A percentile compares a stretch with the other conserved stretches of the same genome.
These are phyloP conservation scores for Dendronephthya gigantea DNA, from an alignment of 64 coral and sea anemone species.

Conservation along the genomic window DNA sequence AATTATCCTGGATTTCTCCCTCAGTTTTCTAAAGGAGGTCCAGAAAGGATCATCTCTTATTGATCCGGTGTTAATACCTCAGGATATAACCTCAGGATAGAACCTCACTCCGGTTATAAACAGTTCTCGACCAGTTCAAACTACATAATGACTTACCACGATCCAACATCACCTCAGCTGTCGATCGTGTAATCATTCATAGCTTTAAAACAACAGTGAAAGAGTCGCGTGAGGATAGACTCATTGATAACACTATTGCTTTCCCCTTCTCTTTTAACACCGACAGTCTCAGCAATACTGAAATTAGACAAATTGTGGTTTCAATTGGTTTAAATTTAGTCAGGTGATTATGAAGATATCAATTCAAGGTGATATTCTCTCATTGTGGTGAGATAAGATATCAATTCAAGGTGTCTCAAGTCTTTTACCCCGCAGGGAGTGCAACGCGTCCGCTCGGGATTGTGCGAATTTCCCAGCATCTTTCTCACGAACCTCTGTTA, in stretches of 20 bases:
- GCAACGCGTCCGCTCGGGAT: conserved; percentile 66
- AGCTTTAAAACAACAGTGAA: conserved; percentile 57
- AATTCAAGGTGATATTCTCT: too few species aligned
- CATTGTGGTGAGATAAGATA: too few species aligned
- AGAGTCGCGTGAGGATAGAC: conserved; percentile 38
- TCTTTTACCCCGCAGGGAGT: conserved; percentile 49
- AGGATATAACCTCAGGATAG: too few species aligned
- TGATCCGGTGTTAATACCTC: too few species aligned
- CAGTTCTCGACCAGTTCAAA: too few species aligned
- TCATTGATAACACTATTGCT: conserved; percentile 38
- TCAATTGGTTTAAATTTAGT: too few species aligned
- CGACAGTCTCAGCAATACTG: conserved; percentile 67
- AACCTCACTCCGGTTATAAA: too few species aligned
- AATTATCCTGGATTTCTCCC: too few species aligned
- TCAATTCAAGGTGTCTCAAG: too few species aligned
- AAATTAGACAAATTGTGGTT: not conserved
- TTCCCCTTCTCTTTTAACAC: conserved; percentile 39
- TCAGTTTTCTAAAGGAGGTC: too few species aligned
- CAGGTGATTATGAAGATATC: too few species aligned
- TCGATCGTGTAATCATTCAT: conserved; percentile 88
- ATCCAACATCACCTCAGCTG: conserved; percentile 86
- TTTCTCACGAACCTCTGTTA: conserved; percentile 29
- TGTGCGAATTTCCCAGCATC: conserved; percentile 85
- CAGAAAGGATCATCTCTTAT: too few species aligned
- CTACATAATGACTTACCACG: conserved; percentile 64